Base-by-base conservation (phyloP, 2,888 invertebrate genomes). In the Cynaeus angustus region DNA sequence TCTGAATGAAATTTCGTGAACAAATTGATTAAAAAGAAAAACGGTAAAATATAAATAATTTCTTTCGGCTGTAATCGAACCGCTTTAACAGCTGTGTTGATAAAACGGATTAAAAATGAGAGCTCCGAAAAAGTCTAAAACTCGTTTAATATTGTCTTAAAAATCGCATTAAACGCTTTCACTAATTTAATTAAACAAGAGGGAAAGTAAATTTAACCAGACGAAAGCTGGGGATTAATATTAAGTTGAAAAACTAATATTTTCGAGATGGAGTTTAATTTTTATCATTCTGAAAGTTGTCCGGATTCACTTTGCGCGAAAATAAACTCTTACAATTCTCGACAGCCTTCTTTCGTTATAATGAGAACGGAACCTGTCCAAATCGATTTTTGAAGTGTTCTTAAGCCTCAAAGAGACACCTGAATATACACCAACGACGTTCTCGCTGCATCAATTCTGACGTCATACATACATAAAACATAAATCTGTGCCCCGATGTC, bases 401-500 rank as follows among this genome's bases (percentile, higher is more conserved):
- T 52, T 30, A 4, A 12, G 10, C 13, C 9, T 41, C 41, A 13
- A 41, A 55, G 55, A 37, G 14, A 59, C 59, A 33, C 59, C 33
- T 46, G 30, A 58, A 43, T 46, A 46, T 46, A 45, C 33, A 45
- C 9, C 45, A 12, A 10, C 33, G 4, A 16, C 30, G 21, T 64
- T 52, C 46, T 37, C 46, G 12, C n/a, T 14, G 37, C 65, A 46
- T 55, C 65, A 55, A 45, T 53, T 10, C 55, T 8, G 8, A 50
- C 50, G 67, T 52, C 52, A 52, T 59, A 67, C 67, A 67, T 67
- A 67, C 59, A 67, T 67, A 67, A 67, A 67, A 67, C 67, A 67
- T 52, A 67, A 67, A 67, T 67, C 67, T 14, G 52, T 59, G 58
- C 66, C 56, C n/a, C 13, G 66, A 37, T 55, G 66, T 66, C 66